Percentiles rank a stretch among this genome's conserved stretches.
phyloP scores from a whole-genome alignment of 1,140 invertebrate species.

The Drosophila prosaltans region DNA sequence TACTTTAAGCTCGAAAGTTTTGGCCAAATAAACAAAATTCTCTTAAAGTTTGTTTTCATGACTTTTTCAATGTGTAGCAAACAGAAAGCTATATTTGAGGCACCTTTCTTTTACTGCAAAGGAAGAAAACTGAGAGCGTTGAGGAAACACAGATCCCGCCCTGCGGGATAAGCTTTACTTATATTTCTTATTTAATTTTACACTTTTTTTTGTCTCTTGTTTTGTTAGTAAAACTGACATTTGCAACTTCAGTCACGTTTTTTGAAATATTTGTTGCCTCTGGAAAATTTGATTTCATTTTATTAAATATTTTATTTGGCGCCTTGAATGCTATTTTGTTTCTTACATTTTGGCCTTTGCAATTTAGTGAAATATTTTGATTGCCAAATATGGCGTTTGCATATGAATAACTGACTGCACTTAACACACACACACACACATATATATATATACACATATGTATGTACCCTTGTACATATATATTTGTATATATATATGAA shows the following conservation, averaged over 20 bases:
- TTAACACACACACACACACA: slow-evolving; percentile 46
- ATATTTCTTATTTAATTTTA: slow-evolving; percentile 77
- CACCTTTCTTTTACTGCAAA: background rate
- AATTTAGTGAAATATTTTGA: slow-evolving; percentile 81
- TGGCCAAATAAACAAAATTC: too few relatives aligned
- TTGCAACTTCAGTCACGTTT: slow-evolving; percentile 65
- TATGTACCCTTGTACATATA: background rate
- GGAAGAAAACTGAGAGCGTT: background rate
- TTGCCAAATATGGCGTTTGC: slow-evolving; percentile 77
- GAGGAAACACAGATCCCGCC: slow-evolving; percentile 12
- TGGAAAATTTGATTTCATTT: slow-evolving; percentile 32
- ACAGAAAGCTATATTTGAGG: background rate
- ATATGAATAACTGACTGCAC: slow-evolving; percentile 80
- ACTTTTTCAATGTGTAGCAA: background rate
- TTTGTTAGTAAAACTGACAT: slow-evolving; percentile 41
- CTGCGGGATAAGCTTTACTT: slow-evolving; percentile 69
- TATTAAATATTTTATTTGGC: slow-evolving; percentile 76
- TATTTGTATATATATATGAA: slow-evolving; percentile 23
- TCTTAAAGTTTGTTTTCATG: too few relatives aligned
- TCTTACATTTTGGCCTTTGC: slow-evolving; percentile 49
- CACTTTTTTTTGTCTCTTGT: slow-evolving; percentile 45
- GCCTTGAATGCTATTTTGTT: slow-evolving; percentile 36
- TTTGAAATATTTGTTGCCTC: slow-evolving; percentile 53
- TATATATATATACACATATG: slow-evolving; percentile 9
- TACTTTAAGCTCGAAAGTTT: too few relatives aligned